These are phyloP conservation scores for Etheostoma spectabile DNA, from an alignment of 2,113 vertebrate genomes.

Conservation along the genomic window DNA sequence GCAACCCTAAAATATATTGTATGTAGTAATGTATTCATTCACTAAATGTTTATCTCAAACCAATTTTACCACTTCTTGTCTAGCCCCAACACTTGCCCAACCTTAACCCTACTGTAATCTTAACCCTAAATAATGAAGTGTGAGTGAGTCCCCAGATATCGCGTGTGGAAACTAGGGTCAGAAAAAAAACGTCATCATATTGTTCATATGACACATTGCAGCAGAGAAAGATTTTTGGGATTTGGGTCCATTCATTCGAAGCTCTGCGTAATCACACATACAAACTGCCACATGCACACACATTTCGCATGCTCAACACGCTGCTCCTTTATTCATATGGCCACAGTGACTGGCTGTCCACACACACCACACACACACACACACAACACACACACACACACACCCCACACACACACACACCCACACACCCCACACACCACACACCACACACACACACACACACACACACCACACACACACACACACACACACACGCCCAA, in stretches of 20 bases:
- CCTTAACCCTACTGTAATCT: background rate
- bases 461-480: conserved; percentile 18
- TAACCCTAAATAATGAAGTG: background rate
- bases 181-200: background rate
- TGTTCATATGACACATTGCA: background rate
- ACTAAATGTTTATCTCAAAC: background rate
- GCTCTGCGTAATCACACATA: background rate
- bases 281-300: conserved; percentile 1
- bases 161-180: background rate
- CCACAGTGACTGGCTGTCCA: conserved; percentile 21
- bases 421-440: too few relatives aligned
- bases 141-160: background rate
- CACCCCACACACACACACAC: too few relatives aligned
- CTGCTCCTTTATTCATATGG: conserved; percentile 29
- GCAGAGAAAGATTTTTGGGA: background rate
- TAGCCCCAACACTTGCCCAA: background rate
- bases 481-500: background rate
- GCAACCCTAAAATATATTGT: too few relatives aligned
- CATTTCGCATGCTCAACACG: conserved; percentile 39
- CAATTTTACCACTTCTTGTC: background rate
- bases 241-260: background rate
- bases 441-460: too few relatives aligned
- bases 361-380: conserved; percentile 36
- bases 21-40: background rate
- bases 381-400: conserved; percentile 9